Conservation (phyloP, 2,797 vertebrate genomes). For the Peromyscus eremicus region DNA sequence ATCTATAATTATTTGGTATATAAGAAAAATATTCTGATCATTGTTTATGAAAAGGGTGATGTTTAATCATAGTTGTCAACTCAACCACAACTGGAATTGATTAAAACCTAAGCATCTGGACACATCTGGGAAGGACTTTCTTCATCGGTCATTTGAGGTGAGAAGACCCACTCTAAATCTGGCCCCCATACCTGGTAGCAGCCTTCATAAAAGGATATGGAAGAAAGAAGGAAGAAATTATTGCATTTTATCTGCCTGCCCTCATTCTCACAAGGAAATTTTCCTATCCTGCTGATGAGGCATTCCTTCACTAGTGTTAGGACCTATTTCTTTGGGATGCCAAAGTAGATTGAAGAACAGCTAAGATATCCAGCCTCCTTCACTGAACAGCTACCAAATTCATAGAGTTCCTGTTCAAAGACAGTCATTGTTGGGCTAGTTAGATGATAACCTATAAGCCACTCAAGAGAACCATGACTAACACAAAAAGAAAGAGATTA, state of each 20-base stretch:
- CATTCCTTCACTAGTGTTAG: not conserved
- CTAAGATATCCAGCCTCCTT: not conserved
- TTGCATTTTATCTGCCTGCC: not conserved
- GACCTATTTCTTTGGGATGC: not conserved
- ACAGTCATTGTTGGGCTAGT: not conserved
- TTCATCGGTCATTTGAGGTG: not conserved
- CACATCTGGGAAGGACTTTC: not conserved
- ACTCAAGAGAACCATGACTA: not conserved
- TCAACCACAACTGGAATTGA: not conserved
- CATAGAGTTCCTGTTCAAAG: no score
- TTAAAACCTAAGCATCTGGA: no score
- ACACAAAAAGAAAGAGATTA: accelerated
- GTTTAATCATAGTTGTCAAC: no score
- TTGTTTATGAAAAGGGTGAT: not conserved
- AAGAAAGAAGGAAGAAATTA: not conserved
- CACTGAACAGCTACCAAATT: not conserved
- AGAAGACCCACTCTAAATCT: no score
- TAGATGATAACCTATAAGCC: not conserved
- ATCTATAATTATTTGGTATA: not conserved
- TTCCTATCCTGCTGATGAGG: no score
- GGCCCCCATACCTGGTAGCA: no score
- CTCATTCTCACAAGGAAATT: not conserved
- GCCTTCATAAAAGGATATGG: not conserved
- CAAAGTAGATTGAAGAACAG: not conserved
- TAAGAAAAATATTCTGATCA: not conserved